Conservation (phyloP, 2,797 vertebrate genomes). For the Leptodactylus fallax region DNA sequence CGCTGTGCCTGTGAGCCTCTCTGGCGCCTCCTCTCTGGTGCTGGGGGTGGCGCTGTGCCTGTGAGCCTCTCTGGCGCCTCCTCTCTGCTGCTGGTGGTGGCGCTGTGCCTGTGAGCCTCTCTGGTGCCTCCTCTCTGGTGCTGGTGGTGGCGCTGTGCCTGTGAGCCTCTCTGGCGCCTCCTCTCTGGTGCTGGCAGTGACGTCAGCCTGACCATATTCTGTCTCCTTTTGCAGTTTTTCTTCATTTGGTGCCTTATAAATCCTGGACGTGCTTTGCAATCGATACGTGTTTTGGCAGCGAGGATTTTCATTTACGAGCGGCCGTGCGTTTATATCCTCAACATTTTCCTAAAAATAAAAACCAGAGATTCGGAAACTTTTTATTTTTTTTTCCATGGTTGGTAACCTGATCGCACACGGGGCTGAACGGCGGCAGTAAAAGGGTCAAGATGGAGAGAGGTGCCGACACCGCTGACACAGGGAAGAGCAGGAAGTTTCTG, state of each 20-base stretch:
- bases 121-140: too few species aligned
- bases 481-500: conserved; percentile 25
- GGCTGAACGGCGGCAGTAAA: not conserved
- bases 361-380: not conserved
- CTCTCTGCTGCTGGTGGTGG: too few species aligned
- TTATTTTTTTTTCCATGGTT: not conserved
- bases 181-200: not conserved
- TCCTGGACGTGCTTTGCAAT: conserved; percentile 25
- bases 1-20: too few species aligned
- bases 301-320: conserved; percentile 20
- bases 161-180: too few species aligned
- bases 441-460: conserved; percentile 11
- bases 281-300: conserved; percentile 43
- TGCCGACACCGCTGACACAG: not conserved
- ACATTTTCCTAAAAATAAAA: conserved; percentile 38
- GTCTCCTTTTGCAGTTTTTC: not conserved
- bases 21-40: too few species aligned
- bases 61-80: too few species aligned
- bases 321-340: conserved; percentile 41
- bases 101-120: too few species aligned
- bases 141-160: not conserved
- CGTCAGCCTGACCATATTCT: not conserved
- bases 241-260: conserved; percentile 16
- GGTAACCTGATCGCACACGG: conserved; percentile 14
- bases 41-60: too few species aligned